Percentiles rank a stretch among this genome's conserved stretches.
These are phyloP conservation scores for Pantelozetes paolii DNA, from an alignment of 2,888 invertebrate species.

Conservation along the genomic window DNA sequence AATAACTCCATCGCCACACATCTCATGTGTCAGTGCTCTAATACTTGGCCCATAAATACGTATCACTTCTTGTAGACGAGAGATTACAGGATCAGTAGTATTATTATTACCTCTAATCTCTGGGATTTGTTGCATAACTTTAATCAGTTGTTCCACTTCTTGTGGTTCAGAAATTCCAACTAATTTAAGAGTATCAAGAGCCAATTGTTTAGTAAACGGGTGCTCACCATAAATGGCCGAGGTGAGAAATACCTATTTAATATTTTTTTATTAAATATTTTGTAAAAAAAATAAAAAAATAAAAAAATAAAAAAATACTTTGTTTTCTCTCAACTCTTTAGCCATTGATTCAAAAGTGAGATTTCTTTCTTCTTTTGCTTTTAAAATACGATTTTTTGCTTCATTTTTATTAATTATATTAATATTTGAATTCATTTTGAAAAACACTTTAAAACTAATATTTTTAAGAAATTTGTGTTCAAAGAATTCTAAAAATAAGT, in stretches of 20 bases:
- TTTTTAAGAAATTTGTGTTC: too few relatives aligned
- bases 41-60: slow-evolving; percentile 49
- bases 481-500: too few relatives aligned
- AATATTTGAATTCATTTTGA: background rate
- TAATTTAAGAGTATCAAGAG: background rate
- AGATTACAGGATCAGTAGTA: slow-evolving; percentile 30
- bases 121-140: background rate
- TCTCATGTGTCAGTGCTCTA: slow-evolving; percentile 48
- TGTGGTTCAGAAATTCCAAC: background rate
- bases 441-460: too few relatives aligned
- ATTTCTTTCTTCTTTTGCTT: slow-evolving; percentile 23
- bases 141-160: background rate
- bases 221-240: slow-evolving; percentile 37
- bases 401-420: background rate
- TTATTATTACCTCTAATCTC: slow-evolving; percentile 5
- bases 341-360: slow-evolving; percentile 24
- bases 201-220: background rate
- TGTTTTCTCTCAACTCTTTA: slow-evolving; percentile 3
- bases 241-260: slow-evolving; percentile 30
- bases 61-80: slow-evolving; percentile 44
- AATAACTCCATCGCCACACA: slow-evolving; percentile 49
- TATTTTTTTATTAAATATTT: background rate
- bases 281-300: background rate
- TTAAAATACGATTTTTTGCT: background rate
- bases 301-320: slow-evolving; percentile 10